Conservation (phyloP, 2,888 invertebrate genomes). For the Spisula subtruncata region DNA sequence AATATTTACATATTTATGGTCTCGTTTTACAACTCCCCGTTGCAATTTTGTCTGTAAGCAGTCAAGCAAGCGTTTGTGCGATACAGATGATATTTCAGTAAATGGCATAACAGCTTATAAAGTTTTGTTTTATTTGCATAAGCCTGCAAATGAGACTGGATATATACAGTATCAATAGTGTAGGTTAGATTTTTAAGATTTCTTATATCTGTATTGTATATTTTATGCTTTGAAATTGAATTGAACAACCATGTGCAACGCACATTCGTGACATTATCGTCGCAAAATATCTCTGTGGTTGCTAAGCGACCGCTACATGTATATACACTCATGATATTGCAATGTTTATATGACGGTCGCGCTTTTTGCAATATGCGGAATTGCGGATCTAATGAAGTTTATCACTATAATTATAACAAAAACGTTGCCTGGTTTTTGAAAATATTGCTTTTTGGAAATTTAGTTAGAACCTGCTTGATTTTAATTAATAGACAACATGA, state of each 20-base stretch:
- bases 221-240: background rate
- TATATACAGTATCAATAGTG: too few species aligned
- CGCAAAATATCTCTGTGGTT: background rate
- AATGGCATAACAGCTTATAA: background rate
- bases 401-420: background rate
- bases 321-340: background rate
- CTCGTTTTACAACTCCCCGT: background rate
- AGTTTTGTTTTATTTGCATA: conserved; percentile 15
- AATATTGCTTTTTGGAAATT: background rate
- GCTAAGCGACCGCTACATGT: background rate
- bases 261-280: background rate
- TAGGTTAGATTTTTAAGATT: background rate
- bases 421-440: background rate
- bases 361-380: background rate
- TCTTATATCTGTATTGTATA: background rate
- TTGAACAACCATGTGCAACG: background rate
- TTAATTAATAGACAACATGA: background rate
- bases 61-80: background rate
- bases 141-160: too few species aligned
- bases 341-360: background rate
- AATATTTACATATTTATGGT: conserved; percentile 9
- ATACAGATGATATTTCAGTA: background rate
- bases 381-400: background rate
- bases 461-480: background rate
- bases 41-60: background rate